These are phyloP conservation scores for Drosophila siamana DNA, from an alignment of 2,888 invertebrate species.

Conservation along the genomic window DNA sequence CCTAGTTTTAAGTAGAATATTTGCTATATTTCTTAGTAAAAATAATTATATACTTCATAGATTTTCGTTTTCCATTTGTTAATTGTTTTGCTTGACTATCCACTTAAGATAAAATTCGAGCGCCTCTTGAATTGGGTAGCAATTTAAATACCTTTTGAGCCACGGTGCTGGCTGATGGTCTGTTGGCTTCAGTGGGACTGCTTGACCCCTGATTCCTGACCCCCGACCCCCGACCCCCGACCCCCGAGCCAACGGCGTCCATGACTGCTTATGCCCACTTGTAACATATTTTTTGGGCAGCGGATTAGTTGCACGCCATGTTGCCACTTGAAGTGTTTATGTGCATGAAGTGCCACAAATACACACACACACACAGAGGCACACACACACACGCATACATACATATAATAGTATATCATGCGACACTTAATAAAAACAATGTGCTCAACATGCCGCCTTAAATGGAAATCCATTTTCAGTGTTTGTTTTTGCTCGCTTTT, in stretches of 20 bases:
- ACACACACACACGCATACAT: constrained; percentile 11
- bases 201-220: constrained; percentile 26
- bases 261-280: constrained; percentile 65
- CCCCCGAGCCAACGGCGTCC: constrained; percentile 7
- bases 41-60: too few relatives aligned
- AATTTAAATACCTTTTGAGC: background rate
- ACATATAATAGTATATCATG: constrained; percentile 63
- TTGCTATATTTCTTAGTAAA: too few relatives aligned
- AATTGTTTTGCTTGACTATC: too few relatives aligned
- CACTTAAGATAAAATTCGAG: too few relatives aligned
- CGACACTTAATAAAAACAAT: constrained; percentile 84
- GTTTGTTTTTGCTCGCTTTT: constrained; percentile 65
- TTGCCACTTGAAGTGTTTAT: constrained; percentile 84
- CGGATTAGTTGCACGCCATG: constrained; percentile 82
- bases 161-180: constrained; percentile 44
- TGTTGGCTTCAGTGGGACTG: constrained; percentile 29
- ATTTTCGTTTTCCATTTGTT: too few relatives aligned
- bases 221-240: background rate
- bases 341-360: constrained; percentile 58
- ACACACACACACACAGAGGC: constrained; percentile 27
- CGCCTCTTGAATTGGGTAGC: too few relatives aligned
- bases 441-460: constrained; percentile 82
- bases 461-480: constrained; percentile 79
- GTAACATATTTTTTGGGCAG: constrained; percentile 81
- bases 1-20: too few relatives aligned